phyloP scores from a whole-genome alignment of 2,888 invertebrate genomes.

The Hypercompe scribonia region DNA sequence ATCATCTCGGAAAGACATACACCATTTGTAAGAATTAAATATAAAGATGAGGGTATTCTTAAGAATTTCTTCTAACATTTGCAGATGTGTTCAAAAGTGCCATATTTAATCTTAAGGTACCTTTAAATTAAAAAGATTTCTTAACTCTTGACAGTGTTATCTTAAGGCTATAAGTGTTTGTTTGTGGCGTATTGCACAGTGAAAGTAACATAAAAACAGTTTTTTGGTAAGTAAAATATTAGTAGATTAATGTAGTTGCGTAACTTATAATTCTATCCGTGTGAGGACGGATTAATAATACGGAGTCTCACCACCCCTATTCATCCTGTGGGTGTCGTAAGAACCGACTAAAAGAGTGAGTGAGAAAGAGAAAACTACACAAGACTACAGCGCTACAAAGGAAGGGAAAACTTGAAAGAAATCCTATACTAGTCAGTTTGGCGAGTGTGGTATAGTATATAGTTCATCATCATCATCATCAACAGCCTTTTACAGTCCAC shows the following conservation, averaged over 20 bases:
- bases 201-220: background rate
- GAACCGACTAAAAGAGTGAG: too few relatives aligned
- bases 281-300: too few relatives aligned
- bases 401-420: too few relatives aligned
- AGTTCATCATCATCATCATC: too few relatives aligned
- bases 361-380: too few relatives aligned
- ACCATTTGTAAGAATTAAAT: background rate
- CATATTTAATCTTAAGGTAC: background rate
- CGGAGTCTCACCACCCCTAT: too few relatives aligned
- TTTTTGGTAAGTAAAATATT: background rate
- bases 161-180: background rate
- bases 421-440: too few relatives aligned
- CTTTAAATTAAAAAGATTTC: background rate
- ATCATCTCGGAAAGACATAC: background rate
- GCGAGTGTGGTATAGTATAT: too few relatives aligned
- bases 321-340: too few relatives aligned
- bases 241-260: background rate
- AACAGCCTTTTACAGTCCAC: too few relatives aligned
- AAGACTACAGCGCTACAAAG: too few relatives aligned
- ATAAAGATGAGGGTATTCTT: background rate
- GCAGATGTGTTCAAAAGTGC: background rate
- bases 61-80: background rate
- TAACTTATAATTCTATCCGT: too few relatives aligned
- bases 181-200: background rate
- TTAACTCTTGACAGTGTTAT: background rate